These are phyloP conservation scores for Pungitius pungitius DNA, from an alignment of 2,113 vertebrate species.

Conservation along the genomic window DNA sequence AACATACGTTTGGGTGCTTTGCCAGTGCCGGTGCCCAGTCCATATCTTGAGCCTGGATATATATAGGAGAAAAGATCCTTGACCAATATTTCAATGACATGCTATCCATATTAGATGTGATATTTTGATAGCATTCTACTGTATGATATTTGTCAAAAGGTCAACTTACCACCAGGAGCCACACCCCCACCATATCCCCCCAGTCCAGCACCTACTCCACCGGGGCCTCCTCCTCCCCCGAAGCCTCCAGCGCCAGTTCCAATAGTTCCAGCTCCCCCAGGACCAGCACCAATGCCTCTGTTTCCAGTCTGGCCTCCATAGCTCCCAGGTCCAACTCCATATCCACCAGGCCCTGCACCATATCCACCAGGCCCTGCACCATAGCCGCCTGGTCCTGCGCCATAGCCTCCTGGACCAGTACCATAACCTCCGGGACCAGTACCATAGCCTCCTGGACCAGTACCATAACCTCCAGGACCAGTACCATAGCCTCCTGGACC, in stretches of 20 bases:
- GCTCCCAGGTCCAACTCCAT: conserved; percentile 61
- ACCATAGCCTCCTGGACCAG: conserved; percentile 48
- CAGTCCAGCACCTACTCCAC: conserved; percentile 37
- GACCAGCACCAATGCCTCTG: conserved; percentile 41
- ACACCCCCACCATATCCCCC: conserved; percentile 59
- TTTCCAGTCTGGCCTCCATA: conserved; percentile 48
- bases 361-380: conserved; percentile 49
- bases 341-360: conserved; percentile 53
- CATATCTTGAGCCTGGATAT: conserved; percentile 61
- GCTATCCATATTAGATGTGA: background rate
- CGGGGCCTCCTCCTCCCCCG: conserved; percentile 33
- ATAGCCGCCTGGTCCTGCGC: conserved; percentile 45
- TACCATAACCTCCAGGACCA: conserved; percentile 63
- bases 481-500: conserved; percentile 56
- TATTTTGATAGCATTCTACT: background rate
- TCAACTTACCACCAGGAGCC: conserved; percentile 54
- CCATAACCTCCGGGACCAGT: conserved; percentile 50
- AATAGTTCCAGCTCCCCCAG: conserved; percentile 34
- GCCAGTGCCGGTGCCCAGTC: conserved; percentile 43
- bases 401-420: conserved; percentile 54
- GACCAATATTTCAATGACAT: background rate
- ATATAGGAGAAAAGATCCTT: background rate
- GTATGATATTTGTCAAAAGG: background rate
- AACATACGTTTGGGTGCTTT: conserved; percentile 73
- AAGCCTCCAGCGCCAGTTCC: conserved; percentile 41